phyloP scores from a whole-genome alignment of 2,797 vertebrate genomes.

The Sebastes ruberrimus region DNA sequence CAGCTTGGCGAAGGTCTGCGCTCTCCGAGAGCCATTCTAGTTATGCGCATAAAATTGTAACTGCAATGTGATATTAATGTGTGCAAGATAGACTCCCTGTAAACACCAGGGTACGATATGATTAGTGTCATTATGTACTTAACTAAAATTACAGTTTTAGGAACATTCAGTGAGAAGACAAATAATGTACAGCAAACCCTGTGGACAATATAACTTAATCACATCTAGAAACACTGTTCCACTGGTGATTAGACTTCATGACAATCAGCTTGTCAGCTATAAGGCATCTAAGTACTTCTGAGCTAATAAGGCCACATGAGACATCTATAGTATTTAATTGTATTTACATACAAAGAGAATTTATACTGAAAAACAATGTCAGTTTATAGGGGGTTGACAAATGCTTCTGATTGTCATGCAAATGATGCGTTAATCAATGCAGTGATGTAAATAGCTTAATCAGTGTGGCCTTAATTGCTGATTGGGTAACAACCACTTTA shows the following conservation, averaged over 20 bases:
- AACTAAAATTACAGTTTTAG: neutral
- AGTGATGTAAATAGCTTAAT: constrained; percentile 12
- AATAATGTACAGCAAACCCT: neutral
- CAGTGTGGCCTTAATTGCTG: neutral
- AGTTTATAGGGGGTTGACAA: neutral
- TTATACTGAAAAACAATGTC: neutral
- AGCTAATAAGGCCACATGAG: constrained; percentile 2
- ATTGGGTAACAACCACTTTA: constrained; percentile 6
- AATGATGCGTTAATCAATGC: neutral
- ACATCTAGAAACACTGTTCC: neutral
- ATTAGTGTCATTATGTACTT: neutral
- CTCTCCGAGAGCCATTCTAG: no score
- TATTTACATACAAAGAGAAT: neutral
- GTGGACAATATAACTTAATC: neutral
- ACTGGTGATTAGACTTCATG: neutral
- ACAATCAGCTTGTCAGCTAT: neutral
- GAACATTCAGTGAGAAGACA: neutral
- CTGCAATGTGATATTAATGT: neutral
- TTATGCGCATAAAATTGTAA: neutral
- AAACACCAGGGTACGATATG: neutral
- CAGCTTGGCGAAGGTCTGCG: no score
- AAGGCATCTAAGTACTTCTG: neutral
- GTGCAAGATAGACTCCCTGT: neutral
- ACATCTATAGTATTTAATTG: neutral
- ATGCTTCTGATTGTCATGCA: neutral